A percentile compares a stretch with the other conserved stretches of the same genome.
Evolutionary conservation across 2,888 invertebrate genomes (phyloP).

Genomic region (Ennomos erosarius): DNA sequence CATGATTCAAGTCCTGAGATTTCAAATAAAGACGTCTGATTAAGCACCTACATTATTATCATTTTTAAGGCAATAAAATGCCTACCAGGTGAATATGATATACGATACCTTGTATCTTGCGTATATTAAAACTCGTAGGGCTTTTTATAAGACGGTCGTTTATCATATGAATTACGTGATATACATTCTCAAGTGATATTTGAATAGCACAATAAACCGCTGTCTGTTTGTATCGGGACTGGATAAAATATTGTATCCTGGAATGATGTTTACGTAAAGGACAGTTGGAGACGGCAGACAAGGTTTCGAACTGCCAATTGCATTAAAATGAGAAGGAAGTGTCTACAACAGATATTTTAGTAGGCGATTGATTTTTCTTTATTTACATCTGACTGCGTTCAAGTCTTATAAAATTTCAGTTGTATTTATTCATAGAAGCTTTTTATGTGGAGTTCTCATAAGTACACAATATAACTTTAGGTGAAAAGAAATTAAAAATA

Average conservation of each 20-base stretch:
- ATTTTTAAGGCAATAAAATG: conserved; percentile 4
- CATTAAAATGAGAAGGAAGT: conserved; percentile 12
- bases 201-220: conserved; percentile 34
- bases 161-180: conserved; percentile 42
- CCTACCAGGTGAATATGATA: conserved; percentile 3
- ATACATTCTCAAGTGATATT: conserved; percentile 31
- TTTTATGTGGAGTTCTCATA: no score
- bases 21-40: conserved; percentile 4
- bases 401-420: no score
- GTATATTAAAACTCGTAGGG: conserved; percentile 20
- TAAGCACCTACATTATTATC: conserved; percentile 3
- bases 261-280: conserved; percentile 19
- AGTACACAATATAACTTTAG: no score
- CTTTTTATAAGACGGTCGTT: conserved; percentile 28
- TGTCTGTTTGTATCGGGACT: conserved; percentile 27
- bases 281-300: conserved; percentile 13
- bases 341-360: conserved; percentile 14
- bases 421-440: no score
- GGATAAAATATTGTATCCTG: conserved; percentile 17
- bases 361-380: no score
- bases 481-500: no score
- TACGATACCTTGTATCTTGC: not conserved
- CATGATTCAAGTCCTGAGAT: not conserved
- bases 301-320: conserved; percentile 22
- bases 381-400: no score